These are phyloP conservation scores for Heterohyrax brucei DNA, from an alignment of 2,797 vertebrate genomes.

Conservation along the genomic window DNA sequence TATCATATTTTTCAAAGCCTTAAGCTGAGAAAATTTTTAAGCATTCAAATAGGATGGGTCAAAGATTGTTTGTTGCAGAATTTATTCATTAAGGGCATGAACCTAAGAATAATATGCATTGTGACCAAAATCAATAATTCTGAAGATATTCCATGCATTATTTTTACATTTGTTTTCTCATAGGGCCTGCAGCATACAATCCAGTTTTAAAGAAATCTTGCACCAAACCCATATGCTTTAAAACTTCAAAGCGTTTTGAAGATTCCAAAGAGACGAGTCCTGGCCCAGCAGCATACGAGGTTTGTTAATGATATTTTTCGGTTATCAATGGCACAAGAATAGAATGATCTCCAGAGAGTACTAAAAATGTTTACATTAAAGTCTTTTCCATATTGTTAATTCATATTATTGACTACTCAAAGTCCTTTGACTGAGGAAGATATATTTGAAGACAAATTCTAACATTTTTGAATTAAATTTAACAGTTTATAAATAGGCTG, in stretches of 20 bases:
- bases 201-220: slow-evolving; percentile 75
- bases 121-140: slow-evolving; percentile 24
- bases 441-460: slow-evolving; percentile 27
- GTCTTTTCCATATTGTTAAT: background rate
- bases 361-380: background rate
- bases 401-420: slow-evolving; percentile 22
- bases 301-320: slow-evolving; percentile 73
- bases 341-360: slow-evolving; percentile 15
- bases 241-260: slow-evolving; percentile 82
- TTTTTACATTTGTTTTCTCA: slow-evolving; percentile 62
- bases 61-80: slow-evolving; percentile 12
- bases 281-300: slow-evolving; percentile 85
- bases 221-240: slow-evolving; percentile 74
- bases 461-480: slow-evolving; percentile 10
- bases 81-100: slow-evolving; percentile 17
- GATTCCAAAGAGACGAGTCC: slow-evolving; percentile 71
- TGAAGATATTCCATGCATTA: background rate
- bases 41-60: background rate
- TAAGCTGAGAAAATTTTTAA: slow-evolving; percentile 41
- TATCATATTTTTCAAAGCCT: slow-evolving; percentile 34
- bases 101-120: slow-evolving; percentile 30
- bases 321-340: background rate
- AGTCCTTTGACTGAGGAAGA: background rate
- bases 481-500: background rate
- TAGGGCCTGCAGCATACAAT: slow-evolving; percentile 82